These are phyloP conservation scores for Iguana delicatissima DNA, from an alignment of 2,797 vertebrate genomes.

Conservation along the genomic window DNA sequence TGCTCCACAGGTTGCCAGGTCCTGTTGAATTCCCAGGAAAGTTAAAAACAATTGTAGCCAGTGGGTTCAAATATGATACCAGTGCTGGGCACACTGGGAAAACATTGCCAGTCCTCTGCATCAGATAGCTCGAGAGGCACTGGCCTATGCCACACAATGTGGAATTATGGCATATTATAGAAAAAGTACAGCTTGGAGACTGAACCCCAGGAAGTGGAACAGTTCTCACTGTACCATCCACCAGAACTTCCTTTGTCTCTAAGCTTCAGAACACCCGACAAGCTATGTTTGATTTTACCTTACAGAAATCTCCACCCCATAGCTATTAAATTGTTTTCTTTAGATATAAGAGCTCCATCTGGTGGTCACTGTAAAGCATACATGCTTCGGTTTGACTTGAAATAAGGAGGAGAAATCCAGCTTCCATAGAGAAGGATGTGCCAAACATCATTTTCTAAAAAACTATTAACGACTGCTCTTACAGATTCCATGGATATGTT, in stretches of 20 bases:
- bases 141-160: not conserved
- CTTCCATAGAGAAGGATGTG: not conserved
- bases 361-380: slow-evolving; percentile 42
- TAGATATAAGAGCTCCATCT: slow-evolving; percentile 61
- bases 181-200: not conserved
- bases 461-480: not conserved
- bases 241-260: slow-evolving; percentile 65
- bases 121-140: too few relatives aligned
- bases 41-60: too few relatives aligned
- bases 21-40: too few relatives aligned
- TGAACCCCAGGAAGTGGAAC: not conserved
- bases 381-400: not conserved
- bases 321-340: not conserved
- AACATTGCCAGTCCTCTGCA: too few relatives aligned
- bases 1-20: too few relatives aligned
- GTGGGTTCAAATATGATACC: too few relatives aligned
- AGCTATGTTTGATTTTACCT: slow-evolving; percentile 59
- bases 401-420: not conserved
- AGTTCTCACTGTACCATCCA: slow-evolving; percentile 54
- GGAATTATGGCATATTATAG: not conserved
- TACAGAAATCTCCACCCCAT: slow-evolving; percentile 39
- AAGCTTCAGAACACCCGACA: slow-evolving; percentile 60
- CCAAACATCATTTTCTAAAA: not conserved
- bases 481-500: not conserved
- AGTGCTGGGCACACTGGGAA: too few relatives aligned